Conservation (phyloP, 2,888 invertebrate genomes). For the Buathra laborator region DNA sequence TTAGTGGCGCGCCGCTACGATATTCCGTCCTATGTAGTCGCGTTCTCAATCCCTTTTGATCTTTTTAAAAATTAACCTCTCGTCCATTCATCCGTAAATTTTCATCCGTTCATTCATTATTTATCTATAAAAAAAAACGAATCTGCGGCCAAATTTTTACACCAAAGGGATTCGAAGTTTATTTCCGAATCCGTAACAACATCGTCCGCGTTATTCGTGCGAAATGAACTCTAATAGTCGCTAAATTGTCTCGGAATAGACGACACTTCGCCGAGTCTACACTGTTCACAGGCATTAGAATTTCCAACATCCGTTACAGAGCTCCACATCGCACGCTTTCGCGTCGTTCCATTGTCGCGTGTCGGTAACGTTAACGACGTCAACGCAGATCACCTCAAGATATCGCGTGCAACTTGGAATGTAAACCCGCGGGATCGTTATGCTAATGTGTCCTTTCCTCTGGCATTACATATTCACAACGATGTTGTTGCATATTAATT, state of each 20-base stretch:
- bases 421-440: conserved; percentile 69
- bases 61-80: too few relatives aligned
- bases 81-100: too few relatives aligned
- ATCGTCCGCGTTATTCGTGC: background rate
- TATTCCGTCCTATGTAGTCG: background rate
- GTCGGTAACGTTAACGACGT: conserved; percentile 17
- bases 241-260: background rate
- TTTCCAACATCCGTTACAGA: background rate
- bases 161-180: too few relatives aligned
- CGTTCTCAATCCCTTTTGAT: background rate
- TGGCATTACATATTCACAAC: conserved; percentile 71
- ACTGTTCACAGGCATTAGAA: background rate
- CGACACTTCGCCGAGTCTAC: background rate
- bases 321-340: conserved; percentile 6
- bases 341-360: conserved; percentile 14
- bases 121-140: too few relatives aligned
- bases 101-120: too few relatives aligned
- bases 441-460: conserved; percentile 74
- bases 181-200: background rate
- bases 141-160: too few relatives aligned
- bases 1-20: background rate
- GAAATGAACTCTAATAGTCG: background rate
- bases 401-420: conserved; percentile 73
- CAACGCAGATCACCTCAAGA: conserved; percentile 47
- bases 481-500: conserved; percentile 60